Evolutionary conservation across 1,140 invertebrate genomes (phyloP), one percentile per base, ranked within the genome.

Genomic region (Diachasma alloeum): DNA sequence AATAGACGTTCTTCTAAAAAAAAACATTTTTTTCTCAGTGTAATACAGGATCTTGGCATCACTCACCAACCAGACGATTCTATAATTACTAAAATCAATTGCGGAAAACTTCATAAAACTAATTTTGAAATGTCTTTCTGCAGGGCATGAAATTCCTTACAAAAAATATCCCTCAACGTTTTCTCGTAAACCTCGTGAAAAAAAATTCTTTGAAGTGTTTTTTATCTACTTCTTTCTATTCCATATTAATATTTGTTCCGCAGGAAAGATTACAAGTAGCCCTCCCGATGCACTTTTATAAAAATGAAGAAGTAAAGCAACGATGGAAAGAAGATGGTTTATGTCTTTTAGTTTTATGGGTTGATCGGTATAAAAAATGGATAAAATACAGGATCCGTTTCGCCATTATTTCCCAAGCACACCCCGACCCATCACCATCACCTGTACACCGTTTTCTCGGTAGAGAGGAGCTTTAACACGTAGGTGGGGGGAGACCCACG

Each of bases 391-490:
- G 17, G 59, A 22, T 66, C 72, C 56, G 36, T 74, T 74, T 74
- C 39, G 31, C 66, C n/a, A 68, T 37, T 68, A 68, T 68, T 5
- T 68, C 3, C 36, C 22, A 19, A 56, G 19, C 19, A 56, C 19
- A 56, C 48, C 48, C 24, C 6, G 59, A 19, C 59, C 59, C 59
- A 63, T 74, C 36, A 44, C 36, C 36, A 39, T 70, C 42, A 71
- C 69, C 44, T 22, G 24, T 44, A 71, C 22, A 44, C 5, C 59
- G 46, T 69, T 39, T 78, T 78, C 76, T 53, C 24, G 72, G 76
- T 77, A 77, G 11, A 66, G 11, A 31, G 9, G 72, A 68, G 31
- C 72, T 78, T 74, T 78, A 56, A 78, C 56, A 11, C 26, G 59
- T 4, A 63, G 59, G 59, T 63, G 36, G 53, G 36, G 42, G 42